phyloP scores from a whole-genome alignment of 2,888 invertebrate species.

The Odontocolon sp. region DNA sequence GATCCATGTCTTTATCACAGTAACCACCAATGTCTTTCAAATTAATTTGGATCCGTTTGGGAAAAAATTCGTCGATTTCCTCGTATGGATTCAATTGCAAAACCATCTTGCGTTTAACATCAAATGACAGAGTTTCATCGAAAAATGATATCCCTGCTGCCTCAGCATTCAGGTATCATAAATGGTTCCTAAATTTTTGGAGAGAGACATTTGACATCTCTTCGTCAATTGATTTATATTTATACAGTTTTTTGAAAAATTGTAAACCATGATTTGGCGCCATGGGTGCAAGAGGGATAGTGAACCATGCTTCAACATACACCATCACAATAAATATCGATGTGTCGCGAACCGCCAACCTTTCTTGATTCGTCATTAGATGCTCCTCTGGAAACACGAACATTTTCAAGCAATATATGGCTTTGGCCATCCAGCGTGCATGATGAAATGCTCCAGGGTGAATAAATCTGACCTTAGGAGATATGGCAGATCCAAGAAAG shows the following conservation, averaged over 20 bases:
- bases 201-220: slow-evolving; percentile 22
- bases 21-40: slow-evolving; percentile 3
- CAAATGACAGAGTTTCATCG: slow-evolving; percentile 31
- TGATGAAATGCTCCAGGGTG: slow-evolving; percentile 38
- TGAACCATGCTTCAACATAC: slow-evolving; percentile 44
- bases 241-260: slow-evolving; percentile 16
- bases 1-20: slow-evolving; percentile 30
- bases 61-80: slow-evolving; percentile 24
- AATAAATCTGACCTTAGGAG: slow-evolving; percentile 23
- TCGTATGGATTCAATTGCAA: slow-evolving; percentile 32
- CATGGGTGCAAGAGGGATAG: slow-evolving; percentile 19
- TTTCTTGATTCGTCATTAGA: slow-evolving; percentile 30
- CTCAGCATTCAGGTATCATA: slow-evolving; percentile 34
- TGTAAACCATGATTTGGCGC: slow-evolving; percentile 27
- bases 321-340: slow-evolving; percentile 50
- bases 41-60: slow-evolving; percentile 15
- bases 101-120: slow-evolving; percentile 47
- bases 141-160: slow-evolving; percentile 46
- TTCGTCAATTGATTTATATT: slow-evolving; percentile 29
- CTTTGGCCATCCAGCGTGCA: slow-evolving; percentile 49
- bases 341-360: slow-evolving; percentile 24
- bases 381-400: slow-evolving; percentile 39
- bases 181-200: slow-evolving; percentile 40
- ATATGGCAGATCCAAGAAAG: slow-evolving; percentile 32
- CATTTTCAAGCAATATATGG: slow-evolving; percentile 52